A percentile compares a stretch with the other conserved stretches of the same genome.
These are phyloP conservation scores for Oncorhynchus kisutch DNA, from an alignment of 2,113 vertebrate species.

Conservation along the genomic window DNA sequence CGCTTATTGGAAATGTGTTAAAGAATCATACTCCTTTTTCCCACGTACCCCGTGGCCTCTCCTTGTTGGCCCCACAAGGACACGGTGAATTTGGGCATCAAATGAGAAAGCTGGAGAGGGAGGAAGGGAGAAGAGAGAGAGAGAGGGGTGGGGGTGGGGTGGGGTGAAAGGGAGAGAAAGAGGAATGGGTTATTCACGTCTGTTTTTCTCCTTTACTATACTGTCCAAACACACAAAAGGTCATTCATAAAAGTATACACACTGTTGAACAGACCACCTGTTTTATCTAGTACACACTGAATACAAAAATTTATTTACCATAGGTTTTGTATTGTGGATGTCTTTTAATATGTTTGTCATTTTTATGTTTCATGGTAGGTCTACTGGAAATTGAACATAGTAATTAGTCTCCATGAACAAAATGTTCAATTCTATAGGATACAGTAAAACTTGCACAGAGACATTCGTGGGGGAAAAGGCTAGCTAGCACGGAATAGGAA, in stretches of 20 bases:
- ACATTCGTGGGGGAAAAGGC: too few relatives aligned
- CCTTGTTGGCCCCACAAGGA: conserved; percentile 50
- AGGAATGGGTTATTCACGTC: background rate
- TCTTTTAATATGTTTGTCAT: background rate
- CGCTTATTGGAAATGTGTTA: conserved; percentile 8
- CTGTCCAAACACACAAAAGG: conserved; percentile 1
- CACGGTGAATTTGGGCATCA: conserved; percentile 50
- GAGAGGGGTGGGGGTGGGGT: background rate
- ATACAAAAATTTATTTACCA: too few relatives aligned
- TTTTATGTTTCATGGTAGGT: background rate
- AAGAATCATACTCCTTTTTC: conserved; percentile 30
- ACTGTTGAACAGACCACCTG: background rate
- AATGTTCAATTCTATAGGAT: too few relatives aligned
- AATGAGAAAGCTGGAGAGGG: background rate
- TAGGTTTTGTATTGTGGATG: background rate
- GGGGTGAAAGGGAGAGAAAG: background rate
- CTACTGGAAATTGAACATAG: too few relatives aligned
- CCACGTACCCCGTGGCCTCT: conserved; percentile 58
- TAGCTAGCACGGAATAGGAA: background rate
- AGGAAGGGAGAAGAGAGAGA: background rate
- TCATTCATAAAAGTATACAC: background rate
- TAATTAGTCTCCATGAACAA: too few relatives aligned
- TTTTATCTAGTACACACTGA: background rate
- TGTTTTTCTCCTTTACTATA: conserved; percentile 8
- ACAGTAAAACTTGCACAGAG: conserved; percentile 18